Percentiles rank a stretch among this genome's conserved stretches.
Evolutionary conservation across 2,113 vertebrate species (phyloP).

Genomic region (Megalops atlanticus): DNA sequence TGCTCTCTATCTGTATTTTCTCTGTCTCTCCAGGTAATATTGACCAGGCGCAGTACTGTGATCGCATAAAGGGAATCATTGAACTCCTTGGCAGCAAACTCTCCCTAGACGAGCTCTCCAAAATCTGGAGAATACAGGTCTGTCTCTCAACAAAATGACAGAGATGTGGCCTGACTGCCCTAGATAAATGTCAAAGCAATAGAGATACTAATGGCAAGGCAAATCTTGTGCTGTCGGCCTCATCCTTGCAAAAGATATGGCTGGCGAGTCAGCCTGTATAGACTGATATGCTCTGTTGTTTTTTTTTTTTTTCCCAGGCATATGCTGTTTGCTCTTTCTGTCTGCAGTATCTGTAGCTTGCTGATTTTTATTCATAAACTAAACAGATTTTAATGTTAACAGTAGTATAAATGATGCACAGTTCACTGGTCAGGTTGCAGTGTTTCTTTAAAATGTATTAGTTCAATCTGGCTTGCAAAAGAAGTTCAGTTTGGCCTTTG

Average conservation of each 20-base stretch:
- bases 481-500: background rate
- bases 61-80: constrained; percentile 98
- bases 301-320: background rate
- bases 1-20: no score
- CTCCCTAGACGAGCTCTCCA: constrained; percentile 94
- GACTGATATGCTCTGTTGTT: background rate
- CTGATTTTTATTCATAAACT: background rate
- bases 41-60: constrained; percentile 98
- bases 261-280: background rate
- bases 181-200: background rate
- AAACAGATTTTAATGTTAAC: background rate
- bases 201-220: background rate
- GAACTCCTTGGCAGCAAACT: constrained; percentile 97
- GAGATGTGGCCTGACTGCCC: background rate
- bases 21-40: constrained; percentile 98
- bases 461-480: background rate
- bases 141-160: constrained; percentile 38
- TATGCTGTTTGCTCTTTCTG: background rate
- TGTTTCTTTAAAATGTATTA: no score
- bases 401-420: background rate
- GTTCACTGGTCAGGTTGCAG: no score
- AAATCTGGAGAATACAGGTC: constrained; percentile 99
- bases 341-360: background rate
- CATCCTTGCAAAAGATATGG: background rate
- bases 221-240: background rate